These are phyloP conservation scores for Podarcis siculus DNA, from an alignment of 2,797 vertebrate species.

Conservation along the genomic window DNA sequence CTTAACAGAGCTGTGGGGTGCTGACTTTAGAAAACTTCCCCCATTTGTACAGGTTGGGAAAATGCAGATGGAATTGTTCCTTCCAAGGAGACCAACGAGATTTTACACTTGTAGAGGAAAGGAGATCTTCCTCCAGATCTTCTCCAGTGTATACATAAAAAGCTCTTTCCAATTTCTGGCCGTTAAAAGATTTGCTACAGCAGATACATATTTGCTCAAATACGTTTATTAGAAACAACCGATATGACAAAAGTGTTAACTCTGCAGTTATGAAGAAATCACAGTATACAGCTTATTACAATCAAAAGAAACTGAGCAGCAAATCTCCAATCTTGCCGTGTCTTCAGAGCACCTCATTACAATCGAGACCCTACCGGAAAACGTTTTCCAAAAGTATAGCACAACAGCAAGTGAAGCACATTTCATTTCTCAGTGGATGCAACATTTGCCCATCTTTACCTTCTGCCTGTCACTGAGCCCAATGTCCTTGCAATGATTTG, in stretches of 20 bases:
- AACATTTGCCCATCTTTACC: too few species aligned
- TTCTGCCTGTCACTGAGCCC: neutral
- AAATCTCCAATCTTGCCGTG: neutral
- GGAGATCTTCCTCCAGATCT: neutral
- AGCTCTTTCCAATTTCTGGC: neutral
- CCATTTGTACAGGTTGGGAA: neutral
- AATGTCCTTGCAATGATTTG: neutral
- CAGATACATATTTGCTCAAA: neutral
- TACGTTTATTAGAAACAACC: neutral
- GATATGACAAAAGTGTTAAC: neutral
- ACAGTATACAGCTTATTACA: neutral
- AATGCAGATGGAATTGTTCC: neutral
- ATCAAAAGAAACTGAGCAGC: neutral
- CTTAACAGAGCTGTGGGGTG: neutral
- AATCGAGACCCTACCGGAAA: neutral
- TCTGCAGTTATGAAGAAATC: neutral
- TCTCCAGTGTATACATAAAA: neutral
- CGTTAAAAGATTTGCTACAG: neutral
- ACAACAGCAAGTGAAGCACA: neutral
- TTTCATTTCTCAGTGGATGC: neutral
- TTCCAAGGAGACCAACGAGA: neutral
- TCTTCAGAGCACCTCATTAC: neutral
- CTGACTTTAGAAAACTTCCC: neutral
- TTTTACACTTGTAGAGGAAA: neutral
- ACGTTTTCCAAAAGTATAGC: neutral